Evolutionary conservation across 2,888 invertebrate species (phyloP), one percentile per base, ranked within the genome.

Genomic region (Acrocyrtus sp.): DNA sequence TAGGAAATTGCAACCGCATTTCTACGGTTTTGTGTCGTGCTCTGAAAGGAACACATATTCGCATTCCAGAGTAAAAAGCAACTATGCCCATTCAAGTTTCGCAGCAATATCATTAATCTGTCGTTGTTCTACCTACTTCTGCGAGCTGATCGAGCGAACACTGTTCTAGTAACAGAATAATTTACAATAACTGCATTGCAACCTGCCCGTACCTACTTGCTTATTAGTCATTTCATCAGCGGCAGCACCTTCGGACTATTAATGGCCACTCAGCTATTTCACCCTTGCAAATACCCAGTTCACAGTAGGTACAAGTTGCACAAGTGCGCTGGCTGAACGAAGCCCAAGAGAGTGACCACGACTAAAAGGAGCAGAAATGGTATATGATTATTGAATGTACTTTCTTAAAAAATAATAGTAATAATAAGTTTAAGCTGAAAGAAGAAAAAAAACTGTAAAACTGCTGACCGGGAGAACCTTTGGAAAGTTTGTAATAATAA

Each of bases 401-500:
- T 56, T 65, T 45, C n/a, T n/a, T n/a, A n/a, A n/a, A n/a, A n/a
- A n/a, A n/a, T n/a, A n/a, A n/a, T n/a, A n/a, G n/a, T n/a, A n/a
- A n/a, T n/a, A n/a, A n/a, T n/a, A n/a, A n/a, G n/a, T n/a, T n/a
- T n/a, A n/a, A n/a, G n/a, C n/a, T n/a, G n/a, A 56, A 34, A 56
- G 27, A 26, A 26, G 41, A 39, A 43, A 54, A 53, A 51, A 54
- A 65, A 56, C 56, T 65, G 65, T 65, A 56, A 54, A 65, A 65
- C 56, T 65, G 65, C n/a, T n/a, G n/a, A 65, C 56, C 56, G 65
- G 66, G 66, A 57, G 27, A 21, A 45, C 19, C 43, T 54, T 65
- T 56, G 65, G 65, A 65, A 65, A 56, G 51, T 21, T 19, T 45
- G 27, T 62, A 63, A 63, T 54, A 51, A 62, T 62, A 63, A 66